Evolutionary conservation across 2,113 vertebrate genomes (phyloP), one percentile per base, ranked within the genome.

Genomic region (Neopipo cinnamomea): DNA sequence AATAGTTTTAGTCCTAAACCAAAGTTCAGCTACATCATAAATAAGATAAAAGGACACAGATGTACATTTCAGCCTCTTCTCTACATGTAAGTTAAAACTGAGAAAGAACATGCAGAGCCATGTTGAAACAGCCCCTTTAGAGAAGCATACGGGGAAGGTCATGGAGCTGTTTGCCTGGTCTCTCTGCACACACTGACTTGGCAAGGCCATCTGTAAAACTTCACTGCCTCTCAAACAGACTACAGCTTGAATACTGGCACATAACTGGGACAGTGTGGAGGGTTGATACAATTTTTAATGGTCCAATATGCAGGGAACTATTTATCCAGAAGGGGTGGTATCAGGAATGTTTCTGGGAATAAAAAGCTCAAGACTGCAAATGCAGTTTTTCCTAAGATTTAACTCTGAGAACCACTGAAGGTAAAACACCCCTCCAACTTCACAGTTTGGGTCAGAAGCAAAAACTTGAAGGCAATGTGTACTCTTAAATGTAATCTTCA

Each of bases 381-480:
- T 11, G 37, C 11, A 66, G 33, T 15, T 79, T 67, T 52, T 46
- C 31, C 22, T 35, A 33, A n/a, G 31, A 9, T 56, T 88, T 42
- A 79, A 80, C 23, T 56, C 31, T 42, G 19, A 72, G 85, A 72
- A 47, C 11, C 39, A 55, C 14, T 41, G 52, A 88, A 75, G 89
- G 6, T 30, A 61, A 80, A 94, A 55, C 4, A 39, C 3, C 14
- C 35, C 18, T 59, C 44, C 33, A 42, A 12, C 81, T 78, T 77
- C 37, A 50, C 14, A 25, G 22, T 47, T 71, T 75, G 39, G 23
- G 62, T 63, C 35, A 82, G 42, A 93, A 75, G 33, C 3, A 77
- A 75, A 70, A 15, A 56, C 56, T 1, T 67, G 33, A 82, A 78
- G 18, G 47, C 2, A 3, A n/a, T 0, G 0, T 7, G 4, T 62